These are phyloP conservation scores for Potamilus streckersoni DNA, from an alignment of 1,140 invertebrate species.

Conservation along the genomic window DNA sequence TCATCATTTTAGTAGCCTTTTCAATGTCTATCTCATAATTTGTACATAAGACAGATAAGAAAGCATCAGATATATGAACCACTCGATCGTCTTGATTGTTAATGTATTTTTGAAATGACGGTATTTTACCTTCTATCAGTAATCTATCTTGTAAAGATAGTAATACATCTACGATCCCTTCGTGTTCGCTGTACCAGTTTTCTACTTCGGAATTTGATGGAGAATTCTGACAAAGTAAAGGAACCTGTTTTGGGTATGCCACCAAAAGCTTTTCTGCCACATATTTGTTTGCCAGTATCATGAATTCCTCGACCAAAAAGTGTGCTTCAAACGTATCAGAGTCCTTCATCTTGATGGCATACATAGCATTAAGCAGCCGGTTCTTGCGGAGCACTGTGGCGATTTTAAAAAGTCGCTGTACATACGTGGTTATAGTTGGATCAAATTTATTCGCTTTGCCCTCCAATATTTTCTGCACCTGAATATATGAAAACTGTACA, in stretches of 20 bases:
- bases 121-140: conserved; percentile 4
- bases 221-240: conserved; percentile 29
- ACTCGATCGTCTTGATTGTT: conserved; percentile 5
- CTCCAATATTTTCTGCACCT: conserved; percentile 40
- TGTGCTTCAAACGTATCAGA: conserved; percentile 46
- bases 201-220: conserved; percentile 29
- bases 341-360: conserved; percentile 34
- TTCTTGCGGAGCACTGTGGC: conserved; percentile 32
- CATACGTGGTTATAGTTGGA: conserved; percentile 3
- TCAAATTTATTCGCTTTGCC: conserved; percentile 1
- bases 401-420: conserved; percentile 30
- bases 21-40: conserved; percentile 81
- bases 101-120: not conserved
- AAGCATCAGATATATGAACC: conserved; percentile 11
- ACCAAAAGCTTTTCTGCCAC: conserved; percentile 34
- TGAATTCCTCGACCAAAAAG: conserved; percentile 52
- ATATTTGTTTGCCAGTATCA: conserved; percentile 45
- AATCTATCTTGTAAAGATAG: conserved; percentile 20
- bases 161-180: conserved; percentile 21
- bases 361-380: conserved; percentile 31
- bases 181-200: conserved; percentile 27
- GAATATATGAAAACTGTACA: conserved; percentile 37
- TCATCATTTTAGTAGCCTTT: conserved; percentile 74
- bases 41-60: conserved; percentile 72
- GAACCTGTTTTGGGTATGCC: conserved; percentile 26